Percentiles rank a stretch among this genome's conserved stretches.
Evolutionary conservation across 2,888 invertebrate species (phyloP).

Genomic region (Chrysolina americana): DNA sequence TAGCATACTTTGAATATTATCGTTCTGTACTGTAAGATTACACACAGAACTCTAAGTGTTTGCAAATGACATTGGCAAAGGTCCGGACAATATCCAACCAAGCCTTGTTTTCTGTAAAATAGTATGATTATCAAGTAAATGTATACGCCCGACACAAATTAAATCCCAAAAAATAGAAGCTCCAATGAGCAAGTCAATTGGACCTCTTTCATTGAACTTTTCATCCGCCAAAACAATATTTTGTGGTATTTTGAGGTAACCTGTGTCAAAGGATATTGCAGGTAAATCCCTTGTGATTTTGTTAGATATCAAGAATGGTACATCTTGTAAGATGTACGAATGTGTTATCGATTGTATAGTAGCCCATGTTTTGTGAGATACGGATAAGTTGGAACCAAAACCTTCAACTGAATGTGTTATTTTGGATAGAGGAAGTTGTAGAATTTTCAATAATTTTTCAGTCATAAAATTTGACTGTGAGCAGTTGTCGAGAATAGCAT

Average conservation of each 20-base stretch:
- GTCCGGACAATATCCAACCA: too few species aligned
- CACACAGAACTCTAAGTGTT: too few species aligned
- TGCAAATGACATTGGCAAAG: too few species aligned
- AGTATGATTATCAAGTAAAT: too few species aligned
- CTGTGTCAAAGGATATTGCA: background rate
- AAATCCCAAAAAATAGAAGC: too few species aligned
- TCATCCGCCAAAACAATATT: background rate
- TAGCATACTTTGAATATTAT: background rate
- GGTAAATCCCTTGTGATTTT: background rate
- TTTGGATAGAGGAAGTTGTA: background rate
- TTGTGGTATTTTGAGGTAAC: background rate
- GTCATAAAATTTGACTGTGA: too few species aligned
- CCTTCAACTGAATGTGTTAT: background rate
- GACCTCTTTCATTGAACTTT: too few species aligned
- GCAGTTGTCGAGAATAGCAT: background rate
- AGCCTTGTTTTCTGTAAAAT: too few species aligned
- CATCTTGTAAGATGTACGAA: background rate
- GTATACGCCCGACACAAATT: too few species aligned
- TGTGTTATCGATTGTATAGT: background rate
- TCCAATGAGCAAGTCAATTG: too few species aligned
- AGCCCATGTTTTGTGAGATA: background rate
- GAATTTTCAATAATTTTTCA: too few species aligned
- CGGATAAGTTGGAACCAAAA: background rate
- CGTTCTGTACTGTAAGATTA: too few species aligned
- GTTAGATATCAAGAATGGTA: background rate